These are phyloP conservation scores for Sarcophaga peregrina DNA, from an alignment of 1,140 invertebrate genomes.

Conservation along the genomic window DNA sequence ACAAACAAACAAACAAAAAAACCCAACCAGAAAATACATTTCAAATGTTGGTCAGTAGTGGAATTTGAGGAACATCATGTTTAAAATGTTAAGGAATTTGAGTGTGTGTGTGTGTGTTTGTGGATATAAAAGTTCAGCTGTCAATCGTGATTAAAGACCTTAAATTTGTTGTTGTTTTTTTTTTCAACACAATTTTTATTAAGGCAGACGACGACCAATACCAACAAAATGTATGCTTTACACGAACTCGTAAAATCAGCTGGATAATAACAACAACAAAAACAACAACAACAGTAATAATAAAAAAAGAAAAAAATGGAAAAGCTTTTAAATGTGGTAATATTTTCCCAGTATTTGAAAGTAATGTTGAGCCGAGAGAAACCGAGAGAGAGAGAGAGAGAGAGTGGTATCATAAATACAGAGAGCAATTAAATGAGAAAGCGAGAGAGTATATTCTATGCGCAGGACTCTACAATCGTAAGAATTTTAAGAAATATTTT, in stretches of 20 bases:
- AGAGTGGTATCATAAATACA: background rate
- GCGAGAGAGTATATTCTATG: too few species aligned
- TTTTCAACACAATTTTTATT: constrained; percentile 13
- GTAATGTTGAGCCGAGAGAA: background rate
- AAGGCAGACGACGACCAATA: background rate
- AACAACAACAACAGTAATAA: background rate
- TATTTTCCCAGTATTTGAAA: background rate
- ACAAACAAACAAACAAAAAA: background rate
- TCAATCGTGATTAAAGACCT: constrained; percentile 24
- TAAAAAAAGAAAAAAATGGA: background rate
- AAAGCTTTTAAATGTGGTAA: background rate
- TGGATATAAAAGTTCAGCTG: constrained; percentile 9
- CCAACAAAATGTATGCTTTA: background rate
- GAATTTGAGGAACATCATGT: background rate
- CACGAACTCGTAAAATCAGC: background rate
- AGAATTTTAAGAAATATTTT: background rate
- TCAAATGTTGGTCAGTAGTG: constrained; percentile 26
- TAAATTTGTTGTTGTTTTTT: constrained; percentile 1
- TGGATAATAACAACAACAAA: background rate
- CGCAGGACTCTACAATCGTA: constrained; percentile 13
- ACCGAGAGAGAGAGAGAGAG: background rate
- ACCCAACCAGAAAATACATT: background rate
- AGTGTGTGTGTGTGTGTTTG: background rate
- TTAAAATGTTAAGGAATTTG: background rate
- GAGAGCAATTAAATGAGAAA: background rate